Base-by-base conservation (phyloP, 2,113 vertebrate species). In the Natator depressus region DNA sequence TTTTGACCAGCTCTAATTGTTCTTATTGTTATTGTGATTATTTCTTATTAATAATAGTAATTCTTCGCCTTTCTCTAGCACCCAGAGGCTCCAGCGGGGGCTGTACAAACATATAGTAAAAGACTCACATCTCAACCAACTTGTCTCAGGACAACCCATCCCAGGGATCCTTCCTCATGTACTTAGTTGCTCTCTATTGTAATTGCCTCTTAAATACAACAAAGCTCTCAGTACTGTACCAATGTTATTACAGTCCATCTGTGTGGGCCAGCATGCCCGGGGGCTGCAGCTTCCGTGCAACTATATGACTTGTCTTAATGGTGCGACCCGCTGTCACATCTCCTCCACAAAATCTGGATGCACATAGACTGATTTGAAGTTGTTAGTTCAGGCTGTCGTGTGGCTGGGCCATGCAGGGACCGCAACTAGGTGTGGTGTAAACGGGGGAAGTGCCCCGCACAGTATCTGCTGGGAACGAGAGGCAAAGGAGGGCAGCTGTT, bases 131-230 rank as follows among this genome's bases (percentile, higher is more conserved):
- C 59, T 62, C 13, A 62, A 29, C 59, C 59, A 62, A 35, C 59
- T n/a, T 54, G 49, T 13, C 3, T 9, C 1, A 6, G 2, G 57
- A 17, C 1, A 13, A 0, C 47, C 11, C 83, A 31, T 5, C 5
- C 8, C 78, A 8, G 47, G 16, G 2, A 1, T 2, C 76, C 59
- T 5, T n/a, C 50, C 38, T 19, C 1, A 13, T 42, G 65, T 5
- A 14, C 5, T 76, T 79, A 19, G 35, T 22, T 25, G 6, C 1
- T 0, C 29, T 55, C 55, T 69, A 6, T 80, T 24, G 22, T 2
- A 86, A 35, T 6, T 0, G 0, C 5, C 57, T 27, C 49, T 76
- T 27, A 13, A 13, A 65, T 0, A 6, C 27, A 10, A 83, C 0
- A 8, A 19, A 25, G 22, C 2, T 29, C 0, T 2, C 35, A 69